Base-by-base conservation (phyloP, 1,140 invertebrate species). In the Antheraea pernyi region DNA sequence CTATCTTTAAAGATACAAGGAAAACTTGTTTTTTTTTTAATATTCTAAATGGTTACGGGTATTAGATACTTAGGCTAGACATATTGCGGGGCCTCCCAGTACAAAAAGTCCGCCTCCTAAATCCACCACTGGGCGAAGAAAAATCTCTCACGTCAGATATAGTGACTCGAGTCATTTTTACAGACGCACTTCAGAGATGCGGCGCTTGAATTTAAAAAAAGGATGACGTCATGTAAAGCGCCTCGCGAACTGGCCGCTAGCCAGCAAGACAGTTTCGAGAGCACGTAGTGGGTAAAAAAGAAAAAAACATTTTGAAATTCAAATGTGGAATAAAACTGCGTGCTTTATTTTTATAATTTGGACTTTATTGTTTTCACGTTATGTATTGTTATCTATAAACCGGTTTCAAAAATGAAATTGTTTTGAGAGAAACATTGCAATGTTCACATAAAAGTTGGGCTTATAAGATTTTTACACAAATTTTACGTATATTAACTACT, bases 201-300 rank as follows among this genome's bases (percentile, higher is more conserved):
- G 39, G 8, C 39, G 11, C 19, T 61, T 61, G 59, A 61, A 61
- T 61, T 61, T 30, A 61, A 61, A 61, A 61, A 61, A 22, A 61
- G 59, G 19, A 61, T 22, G 11, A 61, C 30, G 30, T 61, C 59
- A 61, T 61, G 59, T 61, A 22, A 61, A 61, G 13, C 59, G 59
- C 2, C 59, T 61, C 59, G 18, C 59, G 59, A 13, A 61, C 59
- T 61, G 59, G 59, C 59, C 59, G 59, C 30, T 61, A 61, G 59
- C 59, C 59, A 61, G 19, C 59, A 61, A 61, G 59, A 61, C 59
- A 61, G 59, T 61, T 61, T 61, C 59, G 19, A 61, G 19, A 22
- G 59, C 11, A 2, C 39, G 39, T 7, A 42, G 39, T 11, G 39
- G 7, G 1, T 0, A 11, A 10, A 11, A 42, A 10, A 42, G 11